A percentile compares a stretch with the other conserved stretches of the same genome.
Evolutionary conservation across 1,140 invertebrate genomes (phyloP).

Genomic region (Drosophila seguyi): DNA sequence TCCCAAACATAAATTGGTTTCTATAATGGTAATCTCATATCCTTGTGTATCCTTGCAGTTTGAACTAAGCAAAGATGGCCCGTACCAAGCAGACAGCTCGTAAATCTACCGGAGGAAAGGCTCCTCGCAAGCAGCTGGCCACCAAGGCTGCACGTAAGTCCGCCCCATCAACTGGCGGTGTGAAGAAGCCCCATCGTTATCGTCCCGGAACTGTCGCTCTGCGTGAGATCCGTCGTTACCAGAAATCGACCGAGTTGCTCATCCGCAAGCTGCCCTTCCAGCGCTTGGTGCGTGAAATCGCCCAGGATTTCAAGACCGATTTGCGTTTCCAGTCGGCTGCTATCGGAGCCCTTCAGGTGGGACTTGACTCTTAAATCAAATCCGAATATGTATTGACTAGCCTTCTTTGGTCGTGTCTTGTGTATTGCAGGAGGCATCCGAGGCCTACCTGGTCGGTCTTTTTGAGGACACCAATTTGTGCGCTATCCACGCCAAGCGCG

Average conservation of each 20-base stretch:
- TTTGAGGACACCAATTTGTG: slow-evolving; percentile 94
- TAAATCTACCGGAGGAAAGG: slow-evolving; percentile 94
- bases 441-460: slow-evolving; percentile 94
- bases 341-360: slow-evolving; percentile 90
- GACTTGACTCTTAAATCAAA: neutral
- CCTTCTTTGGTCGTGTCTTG: neutral
- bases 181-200: slow-evolving; percentile 92
- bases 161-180: slow-evolving; percentile 90
- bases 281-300: slow-evolving; percentile 94
- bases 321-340: slow-evolving; percentile 92
- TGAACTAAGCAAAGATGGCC: slow-evolving; percentile 86
- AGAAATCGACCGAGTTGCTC: slow-evolving; percentile 93
- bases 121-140: slow-evolving; percentile 94
- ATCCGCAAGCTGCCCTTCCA: slow-evolving; percentile 95
- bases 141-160: slow-evolving; percentile 93
- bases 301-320: slow-evolving; percentile 93
- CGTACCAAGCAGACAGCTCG: slow-evolving; percentile 96
- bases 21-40: no score
- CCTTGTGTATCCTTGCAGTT: slow-evolving; percentile 3
- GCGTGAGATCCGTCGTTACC: slow-evolving; percentile 94
- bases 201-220: slow-evolving; percentile 94
- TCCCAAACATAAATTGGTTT: no score
- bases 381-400: neutral
- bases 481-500: slow-evolving; percentile 96
- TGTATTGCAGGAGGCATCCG: slow-evolving; percentile 90